A percentile compares a stretch with the other conserved stretches of the same genome.
These are phyloP conservation scores for Paramuricea clavata DNA, from an alignment of 92 coral and sea anemone genomes.

Conservation along the genomic window DNA sequence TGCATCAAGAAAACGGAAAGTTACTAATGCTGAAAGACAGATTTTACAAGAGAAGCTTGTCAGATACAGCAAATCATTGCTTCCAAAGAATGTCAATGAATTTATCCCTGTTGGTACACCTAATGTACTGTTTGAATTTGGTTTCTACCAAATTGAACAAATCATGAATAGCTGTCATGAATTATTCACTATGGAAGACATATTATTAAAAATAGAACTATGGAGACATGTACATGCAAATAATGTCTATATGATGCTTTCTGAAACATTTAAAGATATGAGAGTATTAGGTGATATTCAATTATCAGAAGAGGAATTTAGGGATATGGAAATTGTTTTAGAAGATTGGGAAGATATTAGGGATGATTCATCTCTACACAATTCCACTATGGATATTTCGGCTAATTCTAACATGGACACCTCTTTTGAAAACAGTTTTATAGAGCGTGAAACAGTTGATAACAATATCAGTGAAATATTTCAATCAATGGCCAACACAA, in stretches of 20 bases:
- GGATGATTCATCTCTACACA: constrained; percentile 6
- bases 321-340: constrained; percentile 19
- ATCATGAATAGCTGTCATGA: constrained; percentile 10
- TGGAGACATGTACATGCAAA: constrained; percentile 46
- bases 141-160: constrained; percentile 39
- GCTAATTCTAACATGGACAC: constrained; percentile 12
- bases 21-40: constrained; percentile 11
- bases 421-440: constrained; percentile 2
- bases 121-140: constrained; percentile 29
- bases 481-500: neutral
- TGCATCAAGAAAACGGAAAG: neutral
- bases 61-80: constrained; percentile 17
- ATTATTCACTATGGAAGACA: constrained; percentile 22
- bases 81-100: constrained; percentile 28
- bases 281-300: neutral
- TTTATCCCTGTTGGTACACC: constrained; percentile 37
- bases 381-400: neutral
- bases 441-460: constrained; percentile 6
- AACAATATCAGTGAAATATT: constrained; percentile 12
- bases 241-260: constrained; percentile 6
- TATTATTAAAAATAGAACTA: constrained; percentile 11
- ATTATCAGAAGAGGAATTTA: constrained; percentile 19
- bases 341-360: constrained; percentile 33
- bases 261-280: constrained; percentile 31
- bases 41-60: constrained; percentile 35